phyloP scores from a whole-genome alignment of 2,113 vertebrate species.

The Hippolais icterina region DNA sequence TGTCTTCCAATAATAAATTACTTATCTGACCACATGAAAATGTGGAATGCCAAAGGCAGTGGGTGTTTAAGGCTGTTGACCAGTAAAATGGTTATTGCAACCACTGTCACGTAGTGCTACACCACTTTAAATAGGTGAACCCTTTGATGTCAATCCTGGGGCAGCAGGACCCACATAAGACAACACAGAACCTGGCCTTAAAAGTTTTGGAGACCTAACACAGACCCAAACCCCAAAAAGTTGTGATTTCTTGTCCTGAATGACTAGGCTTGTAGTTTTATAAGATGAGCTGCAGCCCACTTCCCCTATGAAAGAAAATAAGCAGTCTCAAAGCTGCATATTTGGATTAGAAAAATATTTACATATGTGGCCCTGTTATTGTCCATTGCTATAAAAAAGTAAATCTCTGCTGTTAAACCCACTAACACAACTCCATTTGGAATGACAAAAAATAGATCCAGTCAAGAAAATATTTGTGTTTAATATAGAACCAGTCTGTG shows the following conservation, averaged over 20 bases:
- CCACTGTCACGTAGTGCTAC: background rate
- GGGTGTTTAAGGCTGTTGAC: background rate
- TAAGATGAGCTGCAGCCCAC: background rate
- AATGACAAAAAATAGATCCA: background rate
- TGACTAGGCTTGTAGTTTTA: background rate
- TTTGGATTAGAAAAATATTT: constrained; percentile 22
- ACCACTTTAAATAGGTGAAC: background rate
- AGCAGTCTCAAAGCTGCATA: background rate
- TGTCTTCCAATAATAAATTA: background rate
- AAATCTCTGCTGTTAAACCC: background rate
- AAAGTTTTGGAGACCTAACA: background rate
- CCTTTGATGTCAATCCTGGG: background rate
- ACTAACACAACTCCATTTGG: background rate
- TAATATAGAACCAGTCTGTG: background rate
- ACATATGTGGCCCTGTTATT: background rate
- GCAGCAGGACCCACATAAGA: background rate
- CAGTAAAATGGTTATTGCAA: background rate
- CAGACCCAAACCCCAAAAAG: background rate
- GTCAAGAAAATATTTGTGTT: constrained; percentile 5
- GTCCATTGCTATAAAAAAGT: background rate
- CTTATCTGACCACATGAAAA: background rate
- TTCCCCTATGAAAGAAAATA: background rate
- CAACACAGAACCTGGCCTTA: background rate
- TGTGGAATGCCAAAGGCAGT: background rate
- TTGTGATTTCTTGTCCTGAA: background rate